Conservation (phyloP, 2,113 vertebrate genomes). For the Siniperca chuatsi region DNA sequence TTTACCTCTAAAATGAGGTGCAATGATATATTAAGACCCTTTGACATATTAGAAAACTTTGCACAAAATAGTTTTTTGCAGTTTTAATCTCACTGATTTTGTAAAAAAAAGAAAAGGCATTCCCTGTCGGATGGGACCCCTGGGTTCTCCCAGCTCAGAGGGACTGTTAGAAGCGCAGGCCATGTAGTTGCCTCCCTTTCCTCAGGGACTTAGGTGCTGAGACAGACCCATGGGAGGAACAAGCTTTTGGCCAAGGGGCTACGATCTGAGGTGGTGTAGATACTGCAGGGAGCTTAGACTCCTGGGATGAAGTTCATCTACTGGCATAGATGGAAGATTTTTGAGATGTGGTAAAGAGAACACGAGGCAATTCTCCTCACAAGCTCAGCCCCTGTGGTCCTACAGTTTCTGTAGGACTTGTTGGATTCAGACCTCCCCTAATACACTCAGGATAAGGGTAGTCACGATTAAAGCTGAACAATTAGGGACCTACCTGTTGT, state of each 20-base stretch:
- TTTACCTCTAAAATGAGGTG: background rate
- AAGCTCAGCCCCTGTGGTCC: background rate
- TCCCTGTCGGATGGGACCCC: background rate
- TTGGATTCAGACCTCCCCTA: background rate
- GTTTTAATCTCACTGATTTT: background rate
- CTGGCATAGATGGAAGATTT: background rate
- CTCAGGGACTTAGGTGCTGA: conserved; percentile 24
- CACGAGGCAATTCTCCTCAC: background rate
- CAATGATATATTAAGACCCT: no score
- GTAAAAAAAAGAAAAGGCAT: background rate
- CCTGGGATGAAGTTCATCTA: background rate
- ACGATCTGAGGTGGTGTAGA: conserved; percentile 7
- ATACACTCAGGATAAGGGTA: background rate
- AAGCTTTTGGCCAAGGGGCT: conserved; percentile 15
- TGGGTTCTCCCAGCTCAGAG: conserved; percentile 21
- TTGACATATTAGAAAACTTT: background rate
- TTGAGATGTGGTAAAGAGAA: background rate
- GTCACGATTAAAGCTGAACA: background rate
- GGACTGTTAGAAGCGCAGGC: conserved; percentile 8
- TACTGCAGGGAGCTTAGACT: conserved; percentile 2
- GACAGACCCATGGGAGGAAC: conserved; percentile 5
- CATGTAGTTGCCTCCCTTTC: background rate
- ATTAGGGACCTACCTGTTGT: background rate
- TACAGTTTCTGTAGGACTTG: background rate
- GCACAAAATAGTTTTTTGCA: background rate